phyloP scores from a whole-genome alignment of 2,888 invertebrate species.

The Xanthorhoe designata region DNA sequence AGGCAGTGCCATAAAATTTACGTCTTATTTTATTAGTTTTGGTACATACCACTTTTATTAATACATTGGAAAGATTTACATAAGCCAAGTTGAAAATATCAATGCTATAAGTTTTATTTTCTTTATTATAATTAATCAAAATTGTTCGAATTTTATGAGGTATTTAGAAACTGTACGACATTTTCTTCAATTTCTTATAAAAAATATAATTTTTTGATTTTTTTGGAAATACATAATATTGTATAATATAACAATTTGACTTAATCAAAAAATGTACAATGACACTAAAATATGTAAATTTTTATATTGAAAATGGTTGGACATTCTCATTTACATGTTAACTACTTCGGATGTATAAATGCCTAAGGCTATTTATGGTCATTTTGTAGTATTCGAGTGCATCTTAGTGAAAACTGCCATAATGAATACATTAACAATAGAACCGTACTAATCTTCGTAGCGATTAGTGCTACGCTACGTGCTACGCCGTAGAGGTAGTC shows the following conservation, averaged over 20 bases:
- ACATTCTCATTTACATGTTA: no score
- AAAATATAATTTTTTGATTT: no score
- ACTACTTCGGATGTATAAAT: background rate
- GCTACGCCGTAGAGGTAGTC: constrained; percentile 24
- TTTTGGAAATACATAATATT: no score
- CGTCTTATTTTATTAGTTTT: constrained; percentile 42
- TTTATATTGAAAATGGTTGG: no score
- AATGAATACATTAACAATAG: constrained; percentile 54
- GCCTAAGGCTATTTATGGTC: background rate
- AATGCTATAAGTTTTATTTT: background rate
- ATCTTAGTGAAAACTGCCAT: constrained; percentile 43
- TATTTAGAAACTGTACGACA: no score
- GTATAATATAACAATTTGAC: no score
- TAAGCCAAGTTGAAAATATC: background rate
- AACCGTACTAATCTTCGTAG: constrained; percentile 67
- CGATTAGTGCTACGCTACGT: constrained; percentile 60
- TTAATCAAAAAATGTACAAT: no score
- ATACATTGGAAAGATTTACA: constrained; percentile 9
- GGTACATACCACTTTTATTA: constrained; percentile 42
- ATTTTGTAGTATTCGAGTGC: constrained; percentile 33
- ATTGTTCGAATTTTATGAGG: no score
- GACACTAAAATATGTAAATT: no score
- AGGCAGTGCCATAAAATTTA: constrained; percentile 43
- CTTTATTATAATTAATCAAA: no score
- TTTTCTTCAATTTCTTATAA: no score